Evolutionary conservation across 2,888 invertebrate species (phyloP).

Genomic region (Heteropelma amictum): DNA sequence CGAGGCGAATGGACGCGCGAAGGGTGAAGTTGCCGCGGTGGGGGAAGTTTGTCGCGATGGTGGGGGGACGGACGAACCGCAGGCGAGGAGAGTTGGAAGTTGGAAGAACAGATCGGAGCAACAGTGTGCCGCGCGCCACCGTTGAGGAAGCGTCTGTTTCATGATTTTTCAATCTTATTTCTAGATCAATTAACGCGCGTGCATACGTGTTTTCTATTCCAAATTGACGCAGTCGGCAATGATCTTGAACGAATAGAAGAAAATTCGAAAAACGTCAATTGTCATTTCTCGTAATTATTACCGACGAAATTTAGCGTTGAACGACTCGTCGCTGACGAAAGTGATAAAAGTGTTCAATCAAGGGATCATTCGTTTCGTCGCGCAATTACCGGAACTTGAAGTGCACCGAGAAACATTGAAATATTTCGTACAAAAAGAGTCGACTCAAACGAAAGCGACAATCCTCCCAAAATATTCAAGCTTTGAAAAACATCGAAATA

Average conservation of each 20-base stretch:
- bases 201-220: slow-evolving; percentile 7
- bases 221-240: not conserved
- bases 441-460: no score
- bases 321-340: not conserved
- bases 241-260: not conserved
- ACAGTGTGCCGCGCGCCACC: slow-evolving; percentile 76
- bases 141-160: slow-evolving; percentile 61
- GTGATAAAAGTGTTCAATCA: not conserved
- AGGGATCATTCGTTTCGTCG: not conserved
- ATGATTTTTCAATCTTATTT: not conserved
- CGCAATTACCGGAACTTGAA: not conserved
- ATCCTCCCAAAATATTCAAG: no score
- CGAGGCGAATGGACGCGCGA: not conserved
- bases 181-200: slow-evolving; percentile 31
- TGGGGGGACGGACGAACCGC: slow-evolving; percentile 40
- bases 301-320: not conserved
- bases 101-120: slow-evolving; percentile 69
- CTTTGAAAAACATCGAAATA: no score
- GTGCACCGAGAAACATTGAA: no score
- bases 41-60: slow-evolving; percentile 30
- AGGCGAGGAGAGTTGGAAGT: slow-evolving; percentile 56
- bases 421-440: no score
- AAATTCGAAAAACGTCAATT: no score
- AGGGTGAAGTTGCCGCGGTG: not conserved
- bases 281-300: not conserved